Evolutionary conservation across 1,140 invertebrate species (phyloP).

Genomic region (Conus ventricosus): DNA sequence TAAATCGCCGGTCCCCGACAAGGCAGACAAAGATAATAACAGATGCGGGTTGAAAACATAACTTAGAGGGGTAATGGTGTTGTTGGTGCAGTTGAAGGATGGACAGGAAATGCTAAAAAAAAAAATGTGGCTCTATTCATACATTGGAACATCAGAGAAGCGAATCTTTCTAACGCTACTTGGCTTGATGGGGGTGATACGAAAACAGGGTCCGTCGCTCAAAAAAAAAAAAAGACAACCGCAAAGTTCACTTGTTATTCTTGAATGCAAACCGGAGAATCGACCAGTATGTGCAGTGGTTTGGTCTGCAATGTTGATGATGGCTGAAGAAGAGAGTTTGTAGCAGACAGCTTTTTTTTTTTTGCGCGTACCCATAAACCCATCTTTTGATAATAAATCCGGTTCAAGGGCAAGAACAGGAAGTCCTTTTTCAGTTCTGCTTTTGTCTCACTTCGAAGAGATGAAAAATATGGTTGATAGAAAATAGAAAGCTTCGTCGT

Average conservation of each 20-base stretch:
- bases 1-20: too few relatives aligned
- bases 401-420: constrained; percentile 13
- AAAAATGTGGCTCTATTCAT: too few relatives aligned
- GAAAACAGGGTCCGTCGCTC: too few relatives aligned
- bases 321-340: background rate
- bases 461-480: background rate
- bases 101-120: too few relatives aligned
- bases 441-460: background rate
- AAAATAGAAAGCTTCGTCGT: background rate
- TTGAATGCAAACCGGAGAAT: background rate
- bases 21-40: too few relatives aligned
- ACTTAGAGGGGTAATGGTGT: too few relatives aligned
- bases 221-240: too few relatives aligned
- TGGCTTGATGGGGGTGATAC: too few relatives aligned
- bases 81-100: too few relatives aligned
- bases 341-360: background rate
- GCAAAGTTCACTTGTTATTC: background rate
- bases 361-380: background rate
- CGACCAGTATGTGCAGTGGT: background rate
- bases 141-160: too few relatives aligned
- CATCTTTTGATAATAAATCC: background rate
- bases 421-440: background rate
- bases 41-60: too few relatives aligned
- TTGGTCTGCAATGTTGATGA: background rate
- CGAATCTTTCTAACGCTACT: too few relatives aligned